Evolutionary conservation across 2,113 vertebrate genomes (phyloP), one percentile per base, ranked within the genome.

Genomic region (Penelope pileata): DNA sequence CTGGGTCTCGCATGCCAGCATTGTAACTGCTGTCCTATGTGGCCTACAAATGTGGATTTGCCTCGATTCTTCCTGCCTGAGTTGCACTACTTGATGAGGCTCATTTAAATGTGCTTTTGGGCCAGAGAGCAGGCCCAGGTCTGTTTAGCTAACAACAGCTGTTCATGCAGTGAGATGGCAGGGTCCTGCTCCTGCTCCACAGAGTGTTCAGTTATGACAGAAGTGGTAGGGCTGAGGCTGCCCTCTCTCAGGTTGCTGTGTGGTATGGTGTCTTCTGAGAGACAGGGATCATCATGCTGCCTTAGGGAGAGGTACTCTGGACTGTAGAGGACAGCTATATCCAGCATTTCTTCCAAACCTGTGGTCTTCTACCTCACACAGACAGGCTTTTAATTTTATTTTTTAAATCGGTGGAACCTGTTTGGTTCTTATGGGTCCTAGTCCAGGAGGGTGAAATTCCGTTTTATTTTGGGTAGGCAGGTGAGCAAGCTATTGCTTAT

Each of bases 11-110:
- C 43, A 68, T 53, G 76, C 86, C 50, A 54, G 6, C 47, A 24
- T 90, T 79, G 26, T 45, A 47, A 32, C 59, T 59, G 7, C 38
- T 73, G 26, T 88, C 42, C 76, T 93, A 26, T 91, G 50, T 88
- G 88, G 86, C 6, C 6, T 83, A 67, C 83, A 93, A 54, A 86
- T 88, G 88, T 94, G 83, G 47, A 19, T 36, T 88, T 91, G 47
- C 43, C 47, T 84, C 7, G 2, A 7, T 84, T 91, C 36, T 86
- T 92, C 43, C 48, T 14, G 17, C 74, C 47, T 84, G 59, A 88
- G 51, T 56, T 4, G 10, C 38, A 32, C 78, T 54, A 38, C 48
- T 90, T 83, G 80, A n/a, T 27, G 2, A 36, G 36, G 18, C 88
- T 18, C 63, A 62, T 77, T 85, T 58, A 85, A 53, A 93, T 53